These are phyloP conservation scores for Todiramphus saurophagus DNA, from an alignment of 2,113 vertebrate species.

Conservation along the genomic window DNA sequence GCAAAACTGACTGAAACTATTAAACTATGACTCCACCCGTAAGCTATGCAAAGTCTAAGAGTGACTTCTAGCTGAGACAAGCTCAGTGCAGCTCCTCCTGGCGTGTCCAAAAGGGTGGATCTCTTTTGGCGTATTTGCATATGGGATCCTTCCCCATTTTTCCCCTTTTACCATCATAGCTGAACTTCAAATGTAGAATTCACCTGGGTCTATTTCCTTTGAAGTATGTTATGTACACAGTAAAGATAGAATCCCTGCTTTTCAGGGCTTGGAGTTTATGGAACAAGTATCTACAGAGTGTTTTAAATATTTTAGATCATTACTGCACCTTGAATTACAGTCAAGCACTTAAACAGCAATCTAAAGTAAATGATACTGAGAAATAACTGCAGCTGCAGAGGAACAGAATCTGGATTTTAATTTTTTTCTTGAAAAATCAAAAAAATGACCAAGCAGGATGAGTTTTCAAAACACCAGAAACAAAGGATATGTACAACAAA, in stretches of 20 bases:
- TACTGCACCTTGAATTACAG: constrained; percentile 23
- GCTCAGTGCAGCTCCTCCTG: constrained; percentile 44
- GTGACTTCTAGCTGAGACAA: constrained; percentile 68
- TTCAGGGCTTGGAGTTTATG: constrained; percentile 40
- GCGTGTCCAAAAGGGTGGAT: constrained; percentile 47
- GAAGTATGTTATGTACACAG: constrained; percentile 62
- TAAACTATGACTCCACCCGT: constrained; percentile 43
- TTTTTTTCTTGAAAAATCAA: not conserved
- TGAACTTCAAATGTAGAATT: constrained; percentile 65
- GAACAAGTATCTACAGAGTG: constrained; percentile 58
- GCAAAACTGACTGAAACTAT: constrained; percentile 40
- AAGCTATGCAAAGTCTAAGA: constrained; percentile 49
- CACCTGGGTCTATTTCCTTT: constrained; percentile 36
- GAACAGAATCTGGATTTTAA: not conserved
- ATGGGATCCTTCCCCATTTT: constrained; percentile 48
- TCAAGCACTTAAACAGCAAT: constrained; percentile 31
- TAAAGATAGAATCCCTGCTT: constrained; percentile 46
- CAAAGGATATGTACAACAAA: not conserved
- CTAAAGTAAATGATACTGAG: constrained; percentile 6
- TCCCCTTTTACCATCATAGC: constrained; percentile 51
- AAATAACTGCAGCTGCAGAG: constrained; percentile 8
- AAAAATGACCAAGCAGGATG: not conserved
- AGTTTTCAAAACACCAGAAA: not conserved
- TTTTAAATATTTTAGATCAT: constrained; percentile 53
- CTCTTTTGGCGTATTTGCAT: constrained; percentile 19